Conservation (phyloP, 2,797 vertebrate species). For the Gymnocypris eckloni region DNA sequence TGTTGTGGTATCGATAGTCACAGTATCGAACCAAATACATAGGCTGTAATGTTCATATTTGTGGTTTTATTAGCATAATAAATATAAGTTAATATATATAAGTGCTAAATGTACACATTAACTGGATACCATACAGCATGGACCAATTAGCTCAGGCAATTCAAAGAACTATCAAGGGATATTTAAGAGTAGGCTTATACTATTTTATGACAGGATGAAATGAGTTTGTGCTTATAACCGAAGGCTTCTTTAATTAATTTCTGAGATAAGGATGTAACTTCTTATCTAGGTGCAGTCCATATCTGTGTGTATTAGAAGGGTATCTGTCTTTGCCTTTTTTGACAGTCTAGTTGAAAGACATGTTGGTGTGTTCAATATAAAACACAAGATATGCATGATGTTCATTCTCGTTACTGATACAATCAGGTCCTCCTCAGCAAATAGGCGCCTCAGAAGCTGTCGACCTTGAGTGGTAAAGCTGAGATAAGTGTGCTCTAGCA, state of each 20-base stretch:
- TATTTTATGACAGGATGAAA: slow-evolving; percentile 7
- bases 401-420: slow-evolving; percentile 53
- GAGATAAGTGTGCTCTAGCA: slow-evolving; percentile 66
- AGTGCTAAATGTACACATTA: background rate
- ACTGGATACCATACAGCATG: background rate
- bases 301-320: background rate
- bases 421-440: slow-evolving; percentile 51
- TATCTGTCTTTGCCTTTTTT: background rate
- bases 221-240: background rate
- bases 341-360: background rate
- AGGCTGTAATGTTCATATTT: background rate
- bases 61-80: background rate
- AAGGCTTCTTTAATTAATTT: background rate
- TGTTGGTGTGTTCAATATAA: slow-evolving; percentile 13
- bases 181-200: background rate
- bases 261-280: background rate
- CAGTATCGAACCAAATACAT: background rate
- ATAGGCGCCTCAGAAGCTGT: slow-evolving; percentile 55
- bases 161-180: background rate
- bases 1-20: background rate
- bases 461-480: slow-evolving; percentile 70
- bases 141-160: background rate
- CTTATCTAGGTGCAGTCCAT: background rate
- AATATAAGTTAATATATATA: background rate
- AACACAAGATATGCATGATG: slow-evolving; percentile 28